Conservation (phyloP, 2,797 vertebrate species). For the Hafferia zeledoni region DNA sequence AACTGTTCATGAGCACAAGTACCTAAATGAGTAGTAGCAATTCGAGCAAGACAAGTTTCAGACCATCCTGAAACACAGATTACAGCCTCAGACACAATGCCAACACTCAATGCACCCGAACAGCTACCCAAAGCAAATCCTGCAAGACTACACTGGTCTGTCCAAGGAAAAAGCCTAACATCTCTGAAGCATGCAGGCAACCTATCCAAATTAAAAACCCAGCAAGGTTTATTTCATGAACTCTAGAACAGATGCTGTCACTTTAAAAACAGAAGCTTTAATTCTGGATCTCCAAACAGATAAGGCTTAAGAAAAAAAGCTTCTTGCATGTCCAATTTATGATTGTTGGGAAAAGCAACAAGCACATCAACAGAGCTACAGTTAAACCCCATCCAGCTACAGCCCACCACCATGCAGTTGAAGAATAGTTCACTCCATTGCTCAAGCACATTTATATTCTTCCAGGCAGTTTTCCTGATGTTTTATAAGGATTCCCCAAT, state of each 20-base stretch:
- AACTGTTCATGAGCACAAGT: fast-evolving
- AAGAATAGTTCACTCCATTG: conserved; percentile 49
- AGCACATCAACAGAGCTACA: conserved; percentile 5
- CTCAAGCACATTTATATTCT: conserved; percentile 55
- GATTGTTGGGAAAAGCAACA: conserved; percentile 18
- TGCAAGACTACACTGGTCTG: fast-evolving
- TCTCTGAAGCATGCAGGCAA: background rate
- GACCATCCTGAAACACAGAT: background rate
- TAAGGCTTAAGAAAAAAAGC: background rate
- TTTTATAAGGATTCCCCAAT: conserved; percentile 67
- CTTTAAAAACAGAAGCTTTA: background rate
- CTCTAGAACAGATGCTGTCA: background rate
- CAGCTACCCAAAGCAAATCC: background rate
- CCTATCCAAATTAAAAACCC: background rate
- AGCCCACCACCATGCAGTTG: conserved; percentile 43
- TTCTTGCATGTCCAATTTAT: conserved; percentile 6
- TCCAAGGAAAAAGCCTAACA: background rate
- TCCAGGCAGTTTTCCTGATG: conserved; percentile 56
- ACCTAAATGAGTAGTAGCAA: fast-evolving
- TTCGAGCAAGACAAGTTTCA: background rate
- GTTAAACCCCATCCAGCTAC: conserved; percentile 23
- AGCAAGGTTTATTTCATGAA: background rate
- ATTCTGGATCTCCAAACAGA: background rate
- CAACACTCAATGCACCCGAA: background rate
- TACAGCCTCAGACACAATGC: background rate